Conservation (phyloP, 2,797 vertebrate species). For the Tragelaphus eurycerus region DNA sequence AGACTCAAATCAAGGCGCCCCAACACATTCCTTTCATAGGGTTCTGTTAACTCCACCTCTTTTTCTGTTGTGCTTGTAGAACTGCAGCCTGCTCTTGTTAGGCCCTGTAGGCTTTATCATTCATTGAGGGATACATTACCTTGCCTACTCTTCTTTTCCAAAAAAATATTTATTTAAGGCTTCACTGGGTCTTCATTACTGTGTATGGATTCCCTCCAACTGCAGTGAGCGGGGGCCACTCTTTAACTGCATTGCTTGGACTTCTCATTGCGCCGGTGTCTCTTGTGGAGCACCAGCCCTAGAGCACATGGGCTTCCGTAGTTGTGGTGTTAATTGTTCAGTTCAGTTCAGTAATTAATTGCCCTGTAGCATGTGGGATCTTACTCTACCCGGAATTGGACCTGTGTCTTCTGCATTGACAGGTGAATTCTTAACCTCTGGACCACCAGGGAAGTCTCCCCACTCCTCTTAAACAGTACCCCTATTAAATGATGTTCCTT, state of each 20-base stretch:
- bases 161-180: background rate
- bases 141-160: background rate
- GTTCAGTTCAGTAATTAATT: background rate
- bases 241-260: background rate
- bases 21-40: background rate
- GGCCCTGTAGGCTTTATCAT: background rate
- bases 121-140: background rate
- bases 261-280: background rate
- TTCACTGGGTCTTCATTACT: background rate
- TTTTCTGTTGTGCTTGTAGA: background rate
- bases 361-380: background rate
- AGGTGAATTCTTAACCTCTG: background rate
- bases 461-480: background rate
- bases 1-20: background rate
- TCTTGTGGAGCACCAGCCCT: background rate
- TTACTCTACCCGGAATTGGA: rapidly evolving
- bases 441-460: background rate
- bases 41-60: background rate
- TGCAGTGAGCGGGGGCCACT: background rate
- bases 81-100: background rate
- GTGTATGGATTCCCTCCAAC: background rate
- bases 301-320: background rate
- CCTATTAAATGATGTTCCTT: background rate
- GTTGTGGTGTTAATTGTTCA: background rate
- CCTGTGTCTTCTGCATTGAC: background rate